A percentile compares a stretch with the other conserved stretches of the same genome.
Conservation (phyloP, 2,113 vertebrate genomes). For the Ariopsis seemanni region DNA sequence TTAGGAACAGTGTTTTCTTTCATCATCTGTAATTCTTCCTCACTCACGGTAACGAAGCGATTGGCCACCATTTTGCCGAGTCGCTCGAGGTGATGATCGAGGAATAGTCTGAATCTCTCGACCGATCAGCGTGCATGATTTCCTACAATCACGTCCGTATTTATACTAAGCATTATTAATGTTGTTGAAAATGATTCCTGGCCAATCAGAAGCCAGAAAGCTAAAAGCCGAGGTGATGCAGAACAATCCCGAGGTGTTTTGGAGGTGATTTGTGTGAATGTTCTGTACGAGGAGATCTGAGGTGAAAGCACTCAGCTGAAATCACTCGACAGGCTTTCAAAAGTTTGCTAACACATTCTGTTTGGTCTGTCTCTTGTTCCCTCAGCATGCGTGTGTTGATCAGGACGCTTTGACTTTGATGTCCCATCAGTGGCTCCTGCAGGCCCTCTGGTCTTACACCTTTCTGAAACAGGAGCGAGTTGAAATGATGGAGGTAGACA, state of each 20-base stretch:
- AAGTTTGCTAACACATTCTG: conserved; percentile 38
- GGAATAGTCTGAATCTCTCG: too few species aligned
- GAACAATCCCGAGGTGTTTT: not conserved
- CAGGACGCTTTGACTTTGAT: conserved; percentile 40
- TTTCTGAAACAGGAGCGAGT: conserved; percentile 71
- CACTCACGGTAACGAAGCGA: too few species aligned
- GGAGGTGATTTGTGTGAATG: not conserved
- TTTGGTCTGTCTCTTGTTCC: conserved; percentile 31
- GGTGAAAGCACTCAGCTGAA: not conserved
- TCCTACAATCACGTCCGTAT: too few species aligned
- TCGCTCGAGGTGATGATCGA: too few species aligned
- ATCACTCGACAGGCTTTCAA: conserved; percentile 14
- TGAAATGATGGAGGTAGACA: conserved; percentile 49
- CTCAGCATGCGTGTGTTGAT: not conserved
- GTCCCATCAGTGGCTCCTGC: conserved; percentile 39
- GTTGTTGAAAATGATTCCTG: not conserved
- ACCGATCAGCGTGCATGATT: too few species aligned
- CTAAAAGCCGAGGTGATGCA: not conserved
- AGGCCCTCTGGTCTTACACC: conserved; percentile 28
- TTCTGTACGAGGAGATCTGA: not conserved
- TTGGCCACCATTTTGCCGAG: too few species aligned
- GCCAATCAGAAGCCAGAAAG: not conserved
- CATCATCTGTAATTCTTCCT: too few species aligned
- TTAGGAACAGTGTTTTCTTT: too few species aligned
- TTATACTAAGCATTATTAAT: too few species aligned